Base-by-base conservation (phyloP, 2,888 invertebrate species). In the Folsomia candida region DNA sequence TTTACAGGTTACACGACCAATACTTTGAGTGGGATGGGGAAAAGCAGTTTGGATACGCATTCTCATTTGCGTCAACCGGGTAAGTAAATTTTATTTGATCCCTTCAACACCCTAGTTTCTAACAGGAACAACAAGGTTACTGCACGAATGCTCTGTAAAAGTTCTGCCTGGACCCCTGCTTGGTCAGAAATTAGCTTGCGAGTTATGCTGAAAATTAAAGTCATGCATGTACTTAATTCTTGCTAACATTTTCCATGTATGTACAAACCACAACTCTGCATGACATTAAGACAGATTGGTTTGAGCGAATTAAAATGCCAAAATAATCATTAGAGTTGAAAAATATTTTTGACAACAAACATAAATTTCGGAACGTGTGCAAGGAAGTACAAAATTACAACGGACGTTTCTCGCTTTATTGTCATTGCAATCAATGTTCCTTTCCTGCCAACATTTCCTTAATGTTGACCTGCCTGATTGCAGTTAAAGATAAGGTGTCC, bases 1-100 rank as follows among this genome's bases (percentile, higher is more conserved):
- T 81, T 90, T 88, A 4, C 87, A 93, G 93, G 93, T 83, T 93
- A 94, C 87, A 89, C 91, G 83, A 88, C 91, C 83, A 92, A 93
- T 85, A 87, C 90, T 66, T 84, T 92, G 82, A 87, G 88, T 79
- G 90, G 88, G 77, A 90, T 91, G 89, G 90, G 90, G 75, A 93
- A 93, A 84, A 87, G 91, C 81, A 89, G 91, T 79, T 86, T 94
- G 84, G 94, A 93, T 84, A 91, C 93, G 67, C 93, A 94, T 85
- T 88, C 92, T 82, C 93, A 94, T 86, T 89, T 93, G 81, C 88
- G 93, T 82, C 93, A 93, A 86, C 93, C 93, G 86, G 93, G 93
- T 93, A 84, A 86, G 86, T 81, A 25, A 65, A 20, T 11, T 60
- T 24, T 11, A 60, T 9, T 60, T 22, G 67, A 59, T 51, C 6